These are phyloP conservation scores for Cordylochernes scorpioides DNA, from an alignment of 2,888 invertebrate species.

Conservation along the genomic window DNA sequence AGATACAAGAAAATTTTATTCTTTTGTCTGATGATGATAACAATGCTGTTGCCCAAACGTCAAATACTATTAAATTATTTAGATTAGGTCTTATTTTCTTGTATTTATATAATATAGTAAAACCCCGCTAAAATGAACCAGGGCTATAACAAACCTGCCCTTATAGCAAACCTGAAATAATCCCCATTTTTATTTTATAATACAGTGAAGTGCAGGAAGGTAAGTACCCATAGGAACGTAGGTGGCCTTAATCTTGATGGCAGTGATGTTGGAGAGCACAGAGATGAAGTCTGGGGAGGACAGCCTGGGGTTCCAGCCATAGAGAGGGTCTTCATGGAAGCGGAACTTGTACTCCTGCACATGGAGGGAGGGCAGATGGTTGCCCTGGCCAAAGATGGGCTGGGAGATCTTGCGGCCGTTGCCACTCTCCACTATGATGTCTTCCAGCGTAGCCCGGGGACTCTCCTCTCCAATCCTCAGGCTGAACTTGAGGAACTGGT, in stretches of 20 bases:
- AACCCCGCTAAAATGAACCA: no score
- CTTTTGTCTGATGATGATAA: no score
- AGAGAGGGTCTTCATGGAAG: slow-evolving; percentile 66
- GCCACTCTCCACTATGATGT: slow-evolving; percentile 73
- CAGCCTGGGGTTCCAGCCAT: slow-evolving; percentile 77
- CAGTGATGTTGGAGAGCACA: slow-evolving; percentile 68
- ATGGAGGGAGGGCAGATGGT: slow-evolving; percentile 47
- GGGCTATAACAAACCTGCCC: no score
- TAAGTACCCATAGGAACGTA: slow-evolving; percentile 44
- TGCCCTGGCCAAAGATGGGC: slow-evolving; percentile 73
- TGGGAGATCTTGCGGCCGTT: slow-evolving; percentile 46
- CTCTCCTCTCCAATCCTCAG: slow-evolving; percentile 54
- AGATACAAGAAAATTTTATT: no score
- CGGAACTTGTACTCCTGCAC: slow-evolving; percentile 53
- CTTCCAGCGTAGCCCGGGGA: slow-evolving; percentile 51
- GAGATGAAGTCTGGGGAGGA: slow-evolving; percentile 68
- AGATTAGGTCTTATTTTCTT: no score
- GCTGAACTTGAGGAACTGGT: slow-evolving; percentile 68
- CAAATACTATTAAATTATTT: neutral
- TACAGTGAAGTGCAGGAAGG: slow-evolving; percentile 2
- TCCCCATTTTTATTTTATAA: no score
- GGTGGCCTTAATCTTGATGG: slow-evolving; percentile 74
- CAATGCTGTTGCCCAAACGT: neutral
- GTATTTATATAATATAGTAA: no score
- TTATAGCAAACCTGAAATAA: no score